Evolutionary conservation across 2,797 vertebrate species (phyloP).

Genomic region (Pelodytes ibericus): DNA sequence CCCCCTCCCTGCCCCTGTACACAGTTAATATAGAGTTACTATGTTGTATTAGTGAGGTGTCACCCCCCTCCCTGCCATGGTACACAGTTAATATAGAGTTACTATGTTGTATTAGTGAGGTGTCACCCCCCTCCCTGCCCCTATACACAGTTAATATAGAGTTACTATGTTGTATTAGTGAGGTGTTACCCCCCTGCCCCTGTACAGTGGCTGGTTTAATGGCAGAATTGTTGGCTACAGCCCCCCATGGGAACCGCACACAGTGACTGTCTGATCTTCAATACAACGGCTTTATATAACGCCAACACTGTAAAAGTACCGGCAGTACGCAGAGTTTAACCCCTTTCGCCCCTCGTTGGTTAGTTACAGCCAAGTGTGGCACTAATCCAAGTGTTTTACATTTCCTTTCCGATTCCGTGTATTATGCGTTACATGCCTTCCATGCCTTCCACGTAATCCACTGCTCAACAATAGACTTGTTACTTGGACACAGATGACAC

Average conservation of each 20-base stretch:
- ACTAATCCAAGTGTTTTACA: conserved; percentile 20
- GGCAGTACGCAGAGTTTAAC: conserved; percentile 15
- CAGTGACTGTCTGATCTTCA: not conserved
- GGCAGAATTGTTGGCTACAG: too few species aligned
- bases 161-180: too few species aligned
- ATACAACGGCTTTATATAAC: not conserved
- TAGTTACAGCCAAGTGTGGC: not conserved
- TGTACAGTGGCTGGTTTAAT: too few species aligned
- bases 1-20: too few species aligned
- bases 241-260: not conserved
- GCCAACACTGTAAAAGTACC: not conserved
- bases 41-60: too few species aligned
- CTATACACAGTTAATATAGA: too few species aligned
- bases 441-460: conserved; percentile 29
- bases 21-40: too few species aligned
- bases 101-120: too few species aligned
- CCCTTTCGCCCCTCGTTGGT: not conserved
- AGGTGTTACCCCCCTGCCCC: too few species aligned
- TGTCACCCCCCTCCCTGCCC: too few species aligned
- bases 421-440: conserved; percentile 18
- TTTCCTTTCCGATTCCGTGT: conserved; percentile 32
- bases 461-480: conserved; percentile 50
- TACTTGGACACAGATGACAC: conserved; percentile 53
- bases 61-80: too few species aligned
- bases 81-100: too few species aligned